Conservation (phyloP, 1,140 invertebrate genomes). For the Limonius californicus region DNA sequence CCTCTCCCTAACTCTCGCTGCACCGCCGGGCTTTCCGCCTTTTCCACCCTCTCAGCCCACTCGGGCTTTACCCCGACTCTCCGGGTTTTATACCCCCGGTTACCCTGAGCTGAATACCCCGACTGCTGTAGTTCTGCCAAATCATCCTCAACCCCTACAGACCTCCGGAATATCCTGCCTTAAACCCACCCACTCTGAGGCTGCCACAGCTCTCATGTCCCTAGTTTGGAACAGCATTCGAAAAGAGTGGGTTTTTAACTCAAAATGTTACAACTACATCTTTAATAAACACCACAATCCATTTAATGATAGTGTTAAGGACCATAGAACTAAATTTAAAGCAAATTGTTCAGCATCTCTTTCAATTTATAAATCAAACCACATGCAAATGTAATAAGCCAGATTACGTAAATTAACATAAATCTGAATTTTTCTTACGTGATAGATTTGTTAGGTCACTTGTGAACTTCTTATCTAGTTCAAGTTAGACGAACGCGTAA, state of each 20-base stretch:
- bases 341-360: too few species aligned
- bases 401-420: too few species aligned
- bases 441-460: too few species aligned
- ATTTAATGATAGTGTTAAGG: too few species aligned
- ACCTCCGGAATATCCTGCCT: slow-evolving; percentile 37
- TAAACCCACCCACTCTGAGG: slow-evolving; percentile 24
- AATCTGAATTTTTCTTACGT: too few species aligned
- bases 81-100: slow-evolving; percentile 34
- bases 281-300: too few species aligned
- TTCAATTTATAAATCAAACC: too few species aligned
- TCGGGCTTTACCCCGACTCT: slow-evolving; percentile 21
- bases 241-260: slow-evolving; percentile 7
- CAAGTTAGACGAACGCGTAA: too few species aligned
- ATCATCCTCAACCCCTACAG: slow-evolving; percentile 42
- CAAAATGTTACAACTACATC: neutral
- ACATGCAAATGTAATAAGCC: too few species aligned
- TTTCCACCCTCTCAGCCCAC: slow-evolving; percentile 17
- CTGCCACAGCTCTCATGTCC: slow-evolving; percentile 20
- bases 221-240: slow-evolving; percentile 23
- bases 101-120: slow-evolving; percentile 28
- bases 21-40: slow-evolving; percentile 22
- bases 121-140: slow-evolving; percentile 39
- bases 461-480: too few species aligned
- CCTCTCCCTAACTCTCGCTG: slow-evolving; percentile 23
- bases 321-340: too few species aligned